Evolutionary conservation across 2,113 vertebrate species (phyloP), one percentile per base, ranked within the genome.

Genomic region (Anas platyrhynchos): DNA sequence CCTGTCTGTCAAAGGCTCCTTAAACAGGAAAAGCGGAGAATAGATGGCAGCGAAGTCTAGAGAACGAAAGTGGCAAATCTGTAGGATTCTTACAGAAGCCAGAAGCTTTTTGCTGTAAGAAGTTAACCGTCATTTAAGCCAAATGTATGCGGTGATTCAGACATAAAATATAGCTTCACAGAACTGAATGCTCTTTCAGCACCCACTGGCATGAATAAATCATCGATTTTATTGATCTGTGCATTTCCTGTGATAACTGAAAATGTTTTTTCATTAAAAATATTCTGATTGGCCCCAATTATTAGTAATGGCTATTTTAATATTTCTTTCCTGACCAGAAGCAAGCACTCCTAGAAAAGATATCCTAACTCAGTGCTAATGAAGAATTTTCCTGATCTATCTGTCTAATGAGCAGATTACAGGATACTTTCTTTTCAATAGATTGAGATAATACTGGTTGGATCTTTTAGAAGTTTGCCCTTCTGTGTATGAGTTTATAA

Each of bases 201-300:
- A 93, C 55, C 56, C 62, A 20, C 44, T 85, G 85, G 75, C 77
- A 65, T 52, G 61, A 90, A 91, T 63, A 88, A 94, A 96, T 66
- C 78, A 85, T 66, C 78, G 82, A 3, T 89, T 78, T 90, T 90
- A 81, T n/a, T 83, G 79, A 89, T 86, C 83, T 82, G 38, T 71
- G 77, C 50, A 20, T 88, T 81, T 81, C 52, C 65, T 76, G 43
- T 91, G 54, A 58, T 80, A 77, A 83, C 43, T 48, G 59, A 86
- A 79, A 93, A 69, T 17, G 66, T 36, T 10, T 78, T 97, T 95
- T 95, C 81, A 68, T 87, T 77, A 62, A 52, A 62, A 93, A 91
- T 75, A 92, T 29, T 79, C 26, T 26, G 6, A 66, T 83, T 79
- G 77, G 71, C 83, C 56, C 68, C 65, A 77, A 83, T 55, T 29